A percentile compares a stretch with the other conserved stretches of the same genome.
phyloP scores from a whole-genome alignment of 2,797 vertebrate genomes.

The Channallabes apus region DNA sequence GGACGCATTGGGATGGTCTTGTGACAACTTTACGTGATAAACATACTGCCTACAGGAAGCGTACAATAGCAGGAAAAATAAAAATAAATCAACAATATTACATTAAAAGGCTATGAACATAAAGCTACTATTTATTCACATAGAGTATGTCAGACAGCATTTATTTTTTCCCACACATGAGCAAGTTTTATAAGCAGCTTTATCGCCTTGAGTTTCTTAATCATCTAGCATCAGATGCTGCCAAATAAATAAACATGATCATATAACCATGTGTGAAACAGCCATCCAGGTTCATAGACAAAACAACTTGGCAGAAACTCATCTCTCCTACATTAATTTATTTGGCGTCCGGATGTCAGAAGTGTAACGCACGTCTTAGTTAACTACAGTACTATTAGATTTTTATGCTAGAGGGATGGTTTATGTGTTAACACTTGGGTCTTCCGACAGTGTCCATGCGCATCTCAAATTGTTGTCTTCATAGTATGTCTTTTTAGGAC shows the following conservation, averaged over 20 bases:
- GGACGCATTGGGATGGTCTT: not conserved
- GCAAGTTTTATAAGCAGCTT: not conserved
- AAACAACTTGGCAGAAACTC: not conserved
- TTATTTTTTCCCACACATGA: not conserved
- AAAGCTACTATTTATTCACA: not conserved
- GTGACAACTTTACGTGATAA: not conserved
- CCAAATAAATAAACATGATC: slow-evolving; percentile 13
- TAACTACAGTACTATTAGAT: not conserved
- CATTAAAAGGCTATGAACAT: not conserved
- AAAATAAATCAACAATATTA: not conserved
- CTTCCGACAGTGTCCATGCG: not conserved
- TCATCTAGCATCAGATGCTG: slow-evolving; percentile 1
- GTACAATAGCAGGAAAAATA: not conserved
- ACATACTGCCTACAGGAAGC: not conserved
- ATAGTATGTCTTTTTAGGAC: not conserved
- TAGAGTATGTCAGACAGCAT: not conserved
- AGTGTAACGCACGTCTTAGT: not conserved
- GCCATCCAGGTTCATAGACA: not conserved
- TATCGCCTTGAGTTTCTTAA: not conserved
- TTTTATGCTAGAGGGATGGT: not conserved
- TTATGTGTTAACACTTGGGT: not conserved
- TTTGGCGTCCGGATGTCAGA: not conserved
- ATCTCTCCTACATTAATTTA: not conserved
- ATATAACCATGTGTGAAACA: not conserved
- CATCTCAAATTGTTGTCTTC: not conserved